phyloP scores from a whole-genome alignment of 2,888 invertebrate genomes.

The Brachynemurus nebulosus region DNA sequence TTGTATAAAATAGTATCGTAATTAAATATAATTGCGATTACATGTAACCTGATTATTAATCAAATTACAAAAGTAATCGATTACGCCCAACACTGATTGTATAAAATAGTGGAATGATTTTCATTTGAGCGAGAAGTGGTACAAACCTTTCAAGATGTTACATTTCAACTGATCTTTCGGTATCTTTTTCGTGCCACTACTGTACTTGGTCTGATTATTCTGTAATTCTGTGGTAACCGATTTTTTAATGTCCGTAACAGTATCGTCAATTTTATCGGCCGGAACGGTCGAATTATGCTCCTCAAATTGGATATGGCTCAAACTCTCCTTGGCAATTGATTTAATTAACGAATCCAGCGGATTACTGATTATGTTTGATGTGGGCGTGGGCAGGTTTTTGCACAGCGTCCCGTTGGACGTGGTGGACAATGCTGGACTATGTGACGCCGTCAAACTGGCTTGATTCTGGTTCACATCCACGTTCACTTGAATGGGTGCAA shows the following conservation, averaged over 20 bases:
- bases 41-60: too few species aligned
- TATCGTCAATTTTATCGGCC: constrained; percentile 34
- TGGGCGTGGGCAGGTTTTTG: constrained; percentile 31
- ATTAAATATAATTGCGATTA: too few species aligned
- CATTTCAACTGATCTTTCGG: constrained; percentile 88
- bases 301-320: constrained; percentile 38
- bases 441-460: not conserved
- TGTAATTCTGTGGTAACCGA: constrained; percentile 34
- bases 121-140: too few species aligned
- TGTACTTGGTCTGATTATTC: constrained; percentile 54
- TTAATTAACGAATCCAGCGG: constrained; percentile 64
- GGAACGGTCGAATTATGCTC: constrained; percentile 40
- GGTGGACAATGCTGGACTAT: constrained; percentile 1
- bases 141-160: constrained; percentile 79
- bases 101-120: too few species aligned
- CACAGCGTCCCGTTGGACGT: constrained; percentile 23
- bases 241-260: constrained; percentile 32
- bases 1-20: too few species aligned
- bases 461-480: constrained; percentile 2
- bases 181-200: constrained; percentile 51
- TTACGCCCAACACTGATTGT: too few species aligned
- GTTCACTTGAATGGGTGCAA: constrained; percentile 3
- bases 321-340: constrained; percentile 56
- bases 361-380: constrained; percentile 35
- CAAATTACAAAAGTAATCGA: too few species aligned